phyloP scores from a whole-genome alignment of 1,140 invertebrate genomes.

The Ruditapes philippinarum region DNA sequence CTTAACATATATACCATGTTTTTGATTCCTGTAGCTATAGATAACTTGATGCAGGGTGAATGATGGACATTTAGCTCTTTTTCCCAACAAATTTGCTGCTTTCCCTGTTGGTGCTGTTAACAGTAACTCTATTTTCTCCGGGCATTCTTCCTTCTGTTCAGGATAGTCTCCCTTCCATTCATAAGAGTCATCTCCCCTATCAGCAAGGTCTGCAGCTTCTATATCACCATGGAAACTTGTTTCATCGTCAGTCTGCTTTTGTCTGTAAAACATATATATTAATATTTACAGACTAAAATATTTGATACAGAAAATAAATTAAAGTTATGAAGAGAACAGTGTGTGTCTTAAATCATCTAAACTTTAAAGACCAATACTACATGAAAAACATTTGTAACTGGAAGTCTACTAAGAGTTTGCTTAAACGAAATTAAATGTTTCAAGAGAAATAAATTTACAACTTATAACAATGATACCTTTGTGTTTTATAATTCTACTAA shows the following conservation, averaged over 20 bases:
- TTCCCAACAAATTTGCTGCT: constrained; percentile 83
- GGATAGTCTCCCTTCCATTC: not conserved
- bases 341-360: too few species aligned
- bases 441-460: too few species aligned
- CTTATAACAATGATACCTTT: too few species aligned
- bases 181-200: constrained; percentile 18
- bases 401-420: too few species aligned
- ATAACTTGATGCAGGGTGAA: constrained; percentile 83
- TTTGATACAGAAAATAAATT: too few species aligned
- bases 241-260: not conserved
- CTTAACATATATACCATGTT: not conserved
- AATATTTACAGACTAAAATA: too few species aligned
- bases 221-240: not conserved
- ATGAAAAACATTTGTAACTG: too few species aligned
- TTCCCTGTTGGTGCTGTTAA: constrained; percentile 84
- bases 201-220: not conserved
- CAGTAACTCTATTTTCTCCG: constrained; percentile 65
- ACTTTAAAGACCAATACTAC: too few species aligned
- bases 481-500: too few species aligned
- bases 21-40: constrained; percentile 75
- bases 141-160: not conserved
- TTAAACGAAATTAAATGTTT: too few species aligned
- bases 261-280: not conserved
- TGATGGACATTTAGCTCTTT: constrained; percentile 74
- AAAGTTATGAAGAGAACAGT: too few species aligned